phyloP scores from a whole-genome alignment of 2,797 vertebrate genomes.

The Sebastes glaucus region DNA sequence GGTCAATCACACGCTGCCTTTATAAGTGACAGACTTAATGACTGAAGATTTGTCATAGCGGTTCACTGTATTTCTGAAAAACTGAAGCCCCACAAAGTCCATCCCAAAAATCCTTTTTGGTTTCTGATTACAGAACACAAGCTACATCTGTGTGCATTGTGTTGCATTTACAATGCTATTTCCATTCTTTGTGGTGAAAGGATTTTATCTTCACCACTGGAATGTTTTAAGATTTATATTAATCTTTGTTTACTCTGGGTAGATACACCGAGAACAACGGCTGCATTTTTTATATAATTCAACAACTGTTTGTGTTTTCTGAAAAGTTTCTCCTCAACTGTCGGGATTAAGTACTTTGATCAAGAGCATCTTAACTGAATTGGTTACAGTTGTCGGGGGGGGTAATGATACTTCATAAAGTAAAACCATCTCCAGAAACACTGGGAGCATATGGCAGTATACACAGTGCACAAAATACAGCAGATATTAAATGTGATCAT shows the following conservation, averaged over 20 bases:
- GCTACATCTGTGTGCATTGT: not conserved
- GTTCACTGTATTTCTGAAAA: not conserved
- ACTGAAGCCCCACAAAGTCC: not conserved
- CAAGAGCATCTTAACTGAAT: not conserved
- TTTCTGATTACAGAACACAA: not conserved
- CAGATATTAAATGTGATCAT: conserved; percentile 10
- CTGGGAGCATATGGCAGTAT: conserved; percentile 14
- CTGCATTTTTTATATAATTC: not conserved
- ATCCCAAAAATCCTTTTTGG: not conserved
- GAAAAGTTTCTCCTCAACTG: no score
- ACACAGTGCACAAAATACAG: conserved; percentile 23
- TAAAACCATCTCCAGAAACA: conserved; percentile 26
- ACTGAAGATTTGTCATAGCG: conserved; percentile 7
- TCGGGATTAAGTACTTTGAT: not conserved
- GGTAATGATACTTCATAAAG: not conserved
- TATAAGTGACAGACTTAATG: not conserved
- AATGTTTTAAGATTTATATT: conserved; percentile 13
- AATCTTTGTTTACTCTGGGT: not conserved
- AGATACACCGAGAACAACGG: not conserved
- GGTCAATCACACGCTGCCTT: not conserved
- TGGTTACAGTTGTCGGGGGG: not conserved
- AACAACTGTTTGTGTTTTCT: not conserved
- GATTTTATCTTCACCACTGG: not conserved
- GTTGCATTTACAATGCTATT: conserved; percentile 2
- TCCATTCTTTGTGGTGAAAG: not conserved